Base-by-base conservation (phyloP, 1,140 invertebrate species). In the Zophobas atratus region DNA sequence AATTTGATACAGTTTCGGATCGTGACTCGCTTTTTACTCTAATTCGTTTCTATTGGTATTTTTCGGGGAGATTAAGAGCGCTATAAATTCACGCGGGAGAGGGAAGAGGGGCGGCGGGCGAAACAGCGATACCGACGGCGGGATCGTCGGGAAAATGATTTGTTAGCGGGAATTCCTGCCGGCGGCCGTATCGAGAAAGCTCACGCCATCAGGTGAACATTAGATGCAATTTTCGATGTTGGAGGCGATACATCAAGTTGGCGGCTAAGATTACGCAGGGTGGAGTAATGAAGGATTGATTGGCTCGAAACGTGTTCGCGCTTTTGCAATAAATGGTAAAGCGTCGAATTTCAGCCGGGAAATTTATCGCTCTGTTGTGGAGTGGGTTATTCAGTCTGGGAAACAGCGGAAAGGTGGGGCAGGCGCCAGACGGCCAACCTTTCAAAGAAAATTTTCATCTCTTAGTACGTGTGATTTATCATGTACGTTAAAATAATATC, bases 1-100 rank as follows among this genome's bases (percentile, higher is more conserved):
- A 77, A 77, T 71, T 77, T 77, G 75, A 77, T 71, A 71, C 75
- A 77, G 75, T 77, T 77, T 63, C 63, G 38, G 41, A 20, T 67
- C 75, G 75, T 77, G 75, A 77, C 75, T 76, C 48, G 35, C 63
- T 70, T 49, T 70, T 70, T 70, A 70, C 63, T 72, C 70, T 56
- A 53, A 72, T 72, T 72, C 70, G 57, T 63, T 51, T 43, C 57
- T 63, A 63, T 39, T 41, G 60, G 49, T 53, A 53, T 53, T 53
- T 53, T 53, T 46, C 43, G 20, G 6, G 49, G 49, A 51, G 49
- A 51, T 51, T 51, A 51, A 51, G 2, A 20, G 55, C 2, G 39
- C 60, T n/a, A 67, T 67, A 67, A 67, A 67, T 67, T 67, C 6
- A 8, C 43, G 43, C 43, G 20, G 6, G 56, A 57, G n/a, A 35